phyloP scores from a whole-genome alignment of 1,140 invertebrate species.

The Cyrtorhinus lividipennis region DNA sequence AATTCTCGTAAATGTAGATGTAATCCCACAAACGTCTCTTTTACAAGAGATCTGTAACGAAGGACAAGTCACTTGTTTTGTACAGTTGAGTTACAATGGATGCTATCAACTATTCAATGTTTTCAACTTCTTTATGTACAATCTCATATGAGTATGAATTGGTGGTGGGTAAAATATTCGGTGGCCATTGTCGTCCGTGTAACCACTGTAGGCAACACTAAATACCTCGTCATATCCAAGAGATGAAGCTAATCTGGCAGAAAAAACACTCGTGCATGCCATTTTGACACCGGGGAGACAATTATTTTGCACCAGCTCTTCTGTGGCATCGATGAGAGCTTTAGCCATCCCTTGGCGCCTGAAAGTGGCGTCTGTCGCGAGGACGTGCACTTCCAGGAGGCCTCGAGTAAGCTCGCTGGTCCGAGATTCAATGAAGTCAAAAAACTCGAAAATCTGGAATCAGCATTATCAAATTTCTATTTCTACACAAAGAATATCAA shows the following conservation, averaged over 20 bases:
- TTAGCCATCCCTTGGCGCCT: constrained; percentile 3
- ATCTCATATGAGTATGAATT: background rate
- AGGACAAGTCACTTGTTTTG: too few relatives aligned
- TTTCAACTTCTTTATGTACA: background rate
- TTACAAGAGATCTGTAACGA: too few relatives aligned
- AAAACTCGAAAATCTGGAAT: background rate
- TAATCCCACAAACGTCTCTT: too few relatives aligned
- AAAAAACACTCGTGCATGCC: background rate
- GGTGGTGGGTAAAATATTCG: background rate
- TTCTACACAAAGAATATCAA: too few relatives aligned
- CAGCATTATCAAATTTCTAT: too few relatives aligned
- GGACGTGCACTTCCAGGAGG: constrained; percentile 1
- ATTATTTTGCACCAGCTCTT: background rate
- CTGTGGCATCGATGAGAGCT: background rate
- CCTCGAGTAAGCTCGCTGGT: background rate
- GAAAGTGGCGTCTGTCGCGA: background rate
- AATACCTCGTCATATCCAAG: background rate
- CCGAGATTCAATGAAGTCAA: background rate
- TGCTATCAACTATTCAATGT: too few relatives aligned
- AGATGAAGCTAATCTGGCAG: background rate
- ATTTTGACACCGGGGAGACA: background rate
- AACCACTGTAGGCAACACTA: background rate
- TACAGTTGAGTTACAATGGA: too few relatives aligned
- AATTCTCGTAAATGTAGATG: too few relatives aligned
- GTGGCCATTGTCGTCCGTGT: constrained; percentile 3